Percentiles rank a stretch among this genome's conserved stretches.
Evolutionary conservation across 2,113 vertebrate genomes (phyloP).

Genomic region (Ameiurus melas): DNA sequence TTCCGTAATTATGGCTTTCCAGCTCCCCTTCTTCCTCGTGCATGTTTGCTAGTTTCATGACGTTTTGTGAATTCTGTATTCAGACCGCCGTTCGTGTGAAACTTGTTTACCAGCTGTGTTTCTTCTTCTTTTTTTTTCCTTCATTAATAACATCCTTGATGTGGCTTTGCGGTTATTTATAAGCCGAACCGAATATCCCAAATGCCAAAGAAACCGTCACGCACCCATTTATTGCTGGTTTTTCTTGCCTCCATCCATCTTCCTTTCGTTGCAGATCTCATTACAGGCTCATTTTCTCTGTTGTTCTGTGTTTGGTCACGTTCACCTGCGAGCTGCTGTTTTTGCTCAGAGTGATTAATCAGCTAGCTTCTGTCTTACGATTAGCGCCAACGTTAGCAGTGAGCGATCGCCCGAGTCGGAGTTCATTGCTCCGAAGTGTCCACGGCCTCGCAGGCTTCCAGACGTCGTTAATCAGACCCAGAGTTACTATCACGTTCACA

Average conservation of each 20-base stretch:
- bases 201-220: neutral
- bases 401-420: neutral
- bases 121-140: neutral
- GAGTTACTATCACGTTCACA: neutral
- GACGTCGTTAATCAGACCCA: slow-evolving; percentile 9
- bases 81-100: neutral
- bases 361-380: neutral
- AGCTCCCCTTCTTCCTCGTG: neutral
- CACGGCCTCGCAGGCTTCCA: neutral
- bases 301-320: neutral
- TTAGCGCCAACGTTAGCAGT: neutral
- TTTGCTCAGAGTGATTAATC: neutral
- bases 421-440: neutral
- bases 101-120: neutral
- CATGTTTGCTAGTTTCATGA: neutral
- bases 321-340: slow-evolving; percentile 9
- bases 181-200: neutral
- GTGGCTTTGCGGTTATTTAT: slow-evolving; percentile 4
- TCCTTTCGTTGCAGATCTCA: neutral
- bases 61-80: slow-evolving; percentile 18
- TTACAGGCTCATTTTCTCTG: neutral
- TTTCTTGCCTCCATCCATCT: neutral
- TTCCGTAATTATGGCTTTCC: neutral
- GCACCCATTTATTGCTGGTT: neutral
- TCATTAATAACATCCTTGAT: slow-evolving; percentile 20